Evolutionary conservation across 1,140 invertebrate genomes (phyloP).

Genomic region (Drosophila tristis): DNA sequence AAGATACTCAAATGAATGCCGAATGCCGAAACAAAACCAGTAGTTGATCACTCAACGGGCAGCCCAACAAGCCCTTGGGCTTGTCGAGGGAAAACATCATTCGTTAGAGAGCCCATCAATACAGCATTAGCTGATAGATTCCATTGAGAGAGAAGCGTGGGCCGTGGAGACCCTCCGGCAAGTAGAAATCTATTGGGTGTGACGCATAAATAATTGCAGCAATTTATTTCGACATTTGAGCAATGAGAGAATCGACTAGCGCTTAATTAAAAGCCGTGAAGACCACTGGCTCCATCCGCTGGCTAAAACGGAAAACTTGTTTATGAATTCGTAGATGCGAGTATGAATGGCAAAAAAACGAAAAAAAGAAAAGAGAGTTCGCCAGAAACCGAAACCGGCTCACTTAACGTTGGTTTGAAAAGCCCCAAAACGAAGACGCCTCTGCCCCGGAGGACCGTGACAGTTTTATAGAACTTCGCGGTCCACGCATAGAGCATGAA

Average conservation of each 20-base stretch:
- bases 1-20: slow-evolving; percentile 13
- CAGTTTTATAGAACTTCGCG: slow-evolving; percentile 38
- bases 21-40: slow-evolving; percentile 12
- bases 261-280: slow-evolving; percentile 76
- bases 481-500: slow-evolving; percentile 41
- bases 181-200: slow-evolving; percentile 68
- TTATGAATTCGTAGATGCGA: slow-evolving; percentile 52
- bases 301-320: slow-evolving; percentile 58
- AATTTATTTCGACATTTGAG: slow-evolving; percentile 69
- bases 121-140: slow-evolving; percentile 34
- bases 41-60: slow-evolving; percentile 27
- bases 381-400: slow-evolving; percentile 44
- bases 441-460: slow-evolving; percentile 7
- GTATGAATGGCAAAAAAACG: slow-evolving; percentile 12
- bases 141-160: slow-evolving; percentile 13
- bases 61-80: neutral
- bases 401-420: slow-evolving; percentile 26
- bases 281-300: slow-evolving; percentile 34
- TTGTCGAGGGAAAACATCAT: neutral
- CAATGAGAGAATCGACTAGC: slow-evolving; percentile 63
- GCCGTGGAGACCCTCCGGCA: slow-evolving; percentile 18
- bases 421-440: neutral
- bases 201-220: slow-evolving; percentile 76
- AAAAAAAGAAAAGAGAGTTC: slow-evolving; percentile 5
- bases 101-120: slow-evolving; percentile 38